Evolutionary conservation across 2,888 invertebrate genomes (phyloP).

Genomic region (Heteromyza rotundicornis): DNA sequence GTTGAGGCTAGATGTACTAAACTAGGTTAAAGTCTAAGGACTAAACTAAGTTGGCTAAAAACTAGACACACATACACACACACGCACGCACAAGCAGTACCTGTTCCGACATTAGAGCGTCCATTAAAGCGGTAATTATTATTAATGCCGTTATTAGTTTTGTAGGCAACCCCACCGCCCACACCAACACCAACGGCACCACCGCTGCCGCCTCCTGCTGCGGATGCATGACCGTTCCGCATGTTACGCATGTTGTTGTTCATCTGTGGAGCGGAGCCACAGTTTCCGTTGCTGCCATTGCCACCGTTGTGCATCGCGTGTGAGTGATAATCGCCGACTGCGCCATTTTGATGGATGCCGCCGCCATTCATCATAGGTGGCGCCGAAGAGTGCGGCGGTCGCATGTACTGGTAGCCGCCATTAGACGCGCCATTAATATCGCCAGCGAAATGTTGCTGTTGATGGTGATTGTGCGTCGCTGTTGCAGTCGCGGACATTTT

Average conservation of each 20-base stretch:
- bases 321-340: background rate
- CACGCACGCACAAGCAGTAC: conserved; percentile 52
- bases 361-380: conserved; percentile 28
- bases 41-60: background rate
- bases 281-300: background rate
- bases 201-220: conserved; percentile 23
- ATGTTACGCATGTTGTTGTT: conserved; percentile 45
- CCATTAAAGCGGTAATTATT: conserved; percentile 62
- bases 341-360: conserved; percentile 25
- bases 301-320: conserved; percentile 16
- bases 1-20: too few relatives aligned
- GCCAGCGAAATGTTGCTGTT: conserved; percentile 1
- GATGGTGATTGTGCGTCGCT: conserved; percentile 21
- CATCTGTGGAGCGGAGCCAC: conserved; percentile 11
- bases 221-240: conserved; percentile 41
- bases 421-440: conserved; percentile 29
- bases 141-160: conserved; percentile 58
- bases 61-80: conserved; percentile 14
- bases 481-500: conserved; percentile 24
- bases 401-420: conserved; percentile 21
- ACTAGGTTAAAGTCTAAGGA: background rate
- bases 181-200: conserved; percentile 28
- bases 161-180: conserved; percentile 44
- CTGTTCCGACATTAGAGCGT: conserved; percentile 58
- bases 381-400: too few relatives aligned